Percentiles rank a stretch among this genome's conserved stretches.
Evolutionary conservation across 2,113 vertebrate species (phyloP).

Genomic region (Cavia porcellus): DNA sequence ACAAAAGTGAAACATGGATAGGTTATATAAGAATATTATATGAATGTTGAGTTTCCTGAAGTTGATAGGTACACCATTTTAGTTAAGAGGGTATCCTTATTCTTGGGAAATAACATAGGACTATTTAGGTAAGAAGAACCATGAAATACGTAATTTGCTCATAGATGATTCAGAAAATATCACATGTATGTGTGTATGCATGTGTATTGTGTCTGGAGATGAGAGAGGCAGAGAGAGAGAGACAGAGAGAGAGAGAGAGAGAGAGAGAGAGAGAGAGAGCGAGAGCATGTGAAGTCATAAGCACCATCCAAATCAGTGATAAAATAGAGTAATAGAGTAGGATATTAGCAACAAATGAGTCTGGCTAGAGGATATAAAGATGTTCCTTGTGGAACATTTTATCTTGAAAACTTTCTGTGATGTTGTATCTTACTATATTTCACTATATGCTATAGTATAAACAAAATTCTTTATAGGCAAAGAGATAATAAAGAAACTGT

Average conservation of each 20-base stretch:
- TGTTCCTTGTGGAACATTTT: not conserved
- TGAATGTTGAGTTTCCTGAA: slow-evolving; percentile 9
- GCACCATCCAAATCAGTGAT: not conserved
- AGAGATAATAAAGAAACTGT: too few relatives aligned
- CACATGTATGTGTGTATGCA: rapidly evolving
- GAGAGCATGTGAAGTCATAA: too few relatives aligned
- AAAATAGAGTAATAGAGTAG: not conserved
- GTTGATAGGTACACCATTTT: not conserved
- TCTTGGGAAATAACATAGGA: not conserved
- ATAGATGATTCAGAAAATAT: not conserved
- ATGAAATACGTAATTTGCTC: not conserved
- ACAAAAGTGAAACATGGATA: not conserved
- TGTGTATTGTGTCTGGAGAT: not conserved
- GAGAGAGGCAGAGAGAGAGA: not conserved
- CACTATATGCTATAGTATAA: too few relatives aligned
- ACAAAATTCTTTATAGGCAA: too few relatives aligned
- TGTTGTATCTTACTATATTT: too few relatives aligned
- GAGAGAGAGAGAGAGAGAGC: too few relatives aligned
- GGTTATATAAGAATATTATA: not conserved
- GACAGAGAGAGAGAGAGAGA: not conserved
- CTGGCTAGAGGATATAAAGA: not conserved
- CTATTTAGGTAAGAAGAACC: not conserved
- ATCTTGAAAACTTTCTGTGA: not conserved
- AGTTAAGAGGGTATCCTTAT: not conserved
- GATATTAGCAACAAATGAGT: not conserved